A percentile compares a stretch with the other conserved stretches of the same genome.
phyloP scores from a whole-genome alignment of 1,140 invertebrate species.

The Macrostomum lignano region DNA sequence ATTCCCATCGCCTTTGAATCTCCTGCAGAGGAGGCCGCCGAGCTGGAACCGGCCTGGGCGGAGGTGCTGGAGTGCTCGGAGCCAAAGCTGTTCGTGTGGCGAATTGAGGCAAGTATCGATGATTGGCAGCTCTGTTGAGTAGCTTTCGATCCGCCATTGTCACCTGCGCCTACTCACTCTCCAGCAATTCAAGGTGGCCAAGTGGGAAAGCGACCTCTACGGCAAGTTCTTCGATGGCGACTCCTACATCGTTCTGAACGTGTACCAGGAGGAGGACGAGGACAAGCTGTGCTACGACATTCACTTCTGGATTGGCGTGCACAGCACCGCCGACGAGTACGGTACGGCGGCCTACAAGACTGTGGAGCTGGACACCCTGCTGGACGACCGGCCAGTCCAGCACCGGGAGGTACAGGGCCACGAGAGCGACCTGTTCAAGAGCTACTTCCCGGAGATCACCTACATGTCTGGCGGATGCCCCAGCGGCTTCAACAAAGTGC shows the following conservation, averaged over 20 bases:
- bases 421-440: slow-evolving; percentile 39
- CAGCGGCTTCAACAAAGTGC: slow-evolving; percentile 31
- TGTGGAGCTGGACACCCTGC: slow-evolving; percentile 49
- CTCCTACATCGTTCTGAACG: slow-evolving; percentile 38
- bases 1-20: too few relatives aligned
- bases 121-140: too few relatives aligned
- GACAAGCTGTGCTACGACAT: slow-evolving; percentile 9
- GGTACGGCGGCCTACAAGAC: slow-evolving; percentile 50
- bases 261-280: slow-evolving; percentile 18
- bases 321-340: slow-evolving; percentile 35
- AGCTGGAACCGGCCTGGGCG: not conserved
- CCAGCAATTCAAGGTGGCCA: slow-evolving; percentile 49
- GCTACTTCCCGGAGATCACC: slow-evolving; percentile 44
- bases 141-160: too few relatives aligned
- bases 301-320: slow-evolving; percentile 11
- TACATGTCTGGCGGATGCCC: slow-evolving; percentile 31
- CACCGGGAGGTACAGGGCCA: slow-evolving; percentile 51
- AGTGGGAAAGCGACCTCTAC: slow-evolving; percentile 41
- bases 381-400: slow-evolving; percentile 41
- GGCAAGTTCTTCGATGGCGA: slow-evolving; percentile 54
- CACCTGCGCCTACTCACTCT: too few relatives aligned
- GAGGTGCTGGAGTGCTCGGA: not conserved
- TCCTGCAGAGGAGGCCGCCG: not conserved
- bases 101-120: not conserved
- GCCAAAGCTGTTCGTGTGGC: slow-evolving; percentile 1